A percentile compares a stretch with the other conserved stretches of the same genome.
These are phyloP conservation scores for Ecliptopera silaceata DNA, from an alignment of 2,888 invertebrate genomes.

Conservation along the genomic window DNA sequence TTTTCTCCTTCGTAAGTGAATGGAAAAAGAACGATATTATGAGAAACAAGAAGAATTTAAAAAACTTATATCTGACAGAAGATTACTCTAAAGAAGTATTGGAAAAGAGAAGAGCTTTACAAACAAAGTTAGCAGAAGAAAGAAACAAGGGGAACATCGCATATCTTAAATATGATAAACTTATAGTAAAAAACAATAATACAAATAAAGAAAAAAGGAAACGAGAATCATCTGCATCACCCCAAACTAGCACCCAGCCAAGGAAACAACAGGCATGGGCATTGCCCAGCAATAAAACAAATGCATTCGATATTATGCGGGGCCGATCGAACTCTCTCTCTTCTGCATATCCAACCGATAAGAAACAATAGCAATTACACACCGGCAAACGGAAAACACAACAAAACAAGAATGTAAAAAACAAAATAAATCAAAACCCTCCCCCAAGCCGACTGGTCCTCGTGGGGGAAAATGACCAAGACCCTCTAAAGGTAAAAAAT, in stretches of 20 bases:
- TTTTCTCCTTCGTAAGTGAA: conserved; percentile 1
- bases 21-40: conserved; percentile 10
- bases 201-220: conserved; percentile 23
- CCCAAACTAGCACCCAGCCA: neutral
- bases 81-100: conserved; percentile 41
- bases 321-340: neutral
- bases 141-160: conserved; percentile 34
- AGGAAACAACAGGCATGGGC: neutral
- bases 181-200: conserved; percentile 28
- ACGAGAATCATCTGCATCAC: conserved; percentile 22
- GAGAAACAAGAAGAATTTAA: conserved; percentile 9
- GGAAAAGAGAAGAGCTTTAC: conserved; percentile 34
- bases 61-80: conserved; percentile 26
- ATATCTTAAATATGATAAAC: conserved; percentile 37
- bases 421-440: no score
- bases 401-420: no score
- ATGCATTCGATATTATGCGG: neutral
- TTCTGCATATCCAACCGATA: no score
- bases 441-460: no score
- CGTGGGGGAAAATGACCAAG: no score
- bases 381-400: no score
- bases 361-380: no score
- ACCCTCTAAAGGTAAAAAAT: no score
- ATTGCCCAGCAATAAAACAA: neutral
- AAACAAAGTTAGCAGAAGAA: conserved; percentile 30